Evolutionary conservation across 2,888 invertebrate genomes (phyloP).

Genomic region (Hyposoter didymator): DNA sequence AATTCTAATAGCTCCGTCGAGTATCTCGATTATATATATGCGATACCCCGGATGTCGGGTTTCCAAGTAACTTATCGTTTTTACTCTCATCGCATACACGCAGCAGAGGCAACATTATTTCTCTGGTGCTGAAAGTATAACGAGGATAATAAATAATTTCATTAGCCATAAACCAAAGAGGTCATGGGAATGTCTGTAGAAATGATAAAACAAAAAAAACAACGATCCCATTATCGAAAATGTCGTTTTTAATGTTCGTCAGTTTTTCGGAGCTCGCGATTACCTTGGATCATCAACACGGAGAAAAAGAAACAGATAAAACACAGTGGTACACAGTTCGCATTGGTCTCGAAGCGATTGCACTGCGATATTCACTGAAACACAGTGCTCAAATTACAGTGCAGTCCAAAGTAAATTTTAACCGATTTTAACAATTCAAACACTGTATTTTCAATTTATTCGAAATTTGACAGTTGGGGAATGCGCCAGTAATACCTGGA

Average conservation of each 20-base stretch:
- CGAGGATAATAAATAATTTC: neutral
- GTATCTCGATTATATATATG: slow-evolving; percentile 21
- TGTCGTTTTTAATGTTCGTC: neutral
- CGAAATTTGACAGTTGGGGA: too few species aligned
- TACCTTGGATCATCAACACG: slow-evolving; percentile 58
- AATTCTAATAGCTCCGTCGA: slow-evolving; percentile 36
- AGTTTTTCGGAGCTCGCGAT: slow-evolving; percentile 40
- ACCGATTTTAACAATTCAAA: too few species aligned
- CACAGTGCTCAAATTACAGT: too few species aligned
- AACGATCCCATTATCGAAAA: neutral
- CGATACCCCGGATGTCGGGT: slow-evolving; percentile 10
- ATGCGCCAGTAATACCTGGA: too few species aligned
- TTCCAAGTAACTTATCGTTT: neutral
- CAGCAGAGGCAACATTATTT: neutral
- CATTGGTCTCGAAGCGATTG: too few species aligned
- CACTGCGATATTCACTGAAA: too few species aligned
- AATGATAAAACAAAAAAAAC: neutral
- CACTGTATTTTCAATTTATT: too few species aligned
- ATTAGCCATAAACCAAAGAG: neutral
- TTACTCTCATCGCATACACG: neutral
- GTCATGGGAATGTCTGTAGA: neutral
- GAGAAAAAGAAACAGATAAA: too few species aligned
- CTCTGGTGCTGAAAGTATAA: neutral
- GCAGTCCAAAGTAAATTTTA: too few species aligned
- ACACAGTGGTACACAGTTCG: too few species aligned